Evolutionary conservation across 2,888 invertebrate species (phyloP), one percentile per base, ranked within the genome.

Genomic region (Aporophyla nigra): DNA sequence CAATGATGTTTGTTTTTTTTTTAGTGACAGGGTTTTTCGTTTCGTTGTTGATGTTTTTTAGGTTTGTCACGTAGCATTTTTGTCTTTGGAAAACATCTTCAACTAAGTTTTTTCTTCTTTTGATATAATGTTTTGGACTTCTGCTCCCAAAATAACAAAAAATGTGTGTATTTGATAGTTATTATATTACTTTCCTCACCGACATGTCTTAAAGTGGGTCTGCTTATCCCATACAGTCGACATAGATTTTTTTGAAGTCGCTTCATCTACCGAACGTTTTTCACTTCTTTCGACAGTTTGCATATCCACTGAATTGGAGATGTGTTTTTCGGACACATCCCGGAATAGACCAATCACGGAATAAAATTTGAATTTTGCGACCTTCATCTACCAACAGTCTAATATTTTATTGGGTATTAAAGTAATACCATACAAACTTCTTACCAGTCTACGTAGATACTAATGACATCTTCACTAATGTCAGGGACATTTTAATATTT

Each of bases 401-500:
- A 14, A 19, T 24, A 68, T 43, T 24, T 33, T 33, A 33, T 16
- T 19, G 19, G 1, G 4, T 10, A 1, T 14, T 46, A 19, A 56
- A 46, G 14, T 53, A 27, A 6, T 51, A 5, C 19, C 3, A 10
- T 16, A 12, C 4, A 24, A 49, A 3, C 16, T 46, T 19, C 3
- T 6, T 33, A 49, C 21, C 6, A 21, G 2, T 51, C 5, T 14
- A 43, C 27, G 43, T 16, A 24, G 19, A 40, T 54, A 54, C 19
- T 33, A 59, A 16, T 53, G 33, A 56, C 14, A 63, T 63, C 21
- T 40, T 59, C 4, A 14, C 49, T 0, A 6, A n/a, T 51, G 54
- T 80, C 61, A 62, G 14, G 67, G 80, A 54, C n/a, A 10, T 27
- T 2, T 19, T 6, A 43, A 68, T 65, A 24, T 58, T 58, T 7